These are phyloP conservation scores for Nasua narica DNA, from an alignment of 2,797 vertebrate species.

Conservation along the genomic window DNA sequence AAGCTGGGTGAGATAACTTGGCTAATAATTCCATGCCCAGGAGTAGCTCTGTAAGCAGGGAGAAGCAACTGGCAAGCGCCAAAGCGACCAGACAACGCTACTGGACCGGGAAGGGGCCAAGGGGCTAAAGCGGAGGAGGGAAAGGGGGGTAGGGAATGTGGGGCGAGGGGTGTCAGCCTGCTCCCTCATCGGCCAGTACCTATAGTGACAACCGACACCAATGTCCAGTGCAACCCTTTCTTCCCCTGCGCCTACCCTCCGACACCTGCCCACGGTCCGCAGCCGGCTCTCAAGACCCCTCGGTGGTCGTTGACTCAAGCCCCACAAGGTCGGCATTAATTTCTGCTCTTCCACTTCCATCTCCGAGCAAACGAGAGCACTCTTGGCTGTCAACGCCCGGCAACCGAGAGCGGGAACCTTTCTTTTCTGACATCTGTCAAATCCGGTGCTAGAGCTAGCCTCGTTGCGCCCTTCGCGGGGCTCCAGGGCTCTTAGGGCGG, in stretches of 20 bases:
- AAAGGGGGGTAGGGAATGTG: neutral
- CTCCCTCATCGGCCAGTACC: neutral
- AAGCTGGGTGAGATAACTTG: slow-evolving; percentile 35
- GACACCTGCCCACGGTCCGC: neutral
- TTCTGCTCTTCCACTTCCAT: neutral
- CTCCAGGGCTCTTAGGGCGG: neutral
- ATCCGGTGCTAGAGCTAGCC: neutral
- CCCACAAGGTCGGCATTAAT: neutral
- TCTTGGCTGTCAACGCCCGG: neutral
- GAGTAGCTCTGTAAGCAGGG: neutral
- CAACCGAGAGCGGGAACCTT: neutral
- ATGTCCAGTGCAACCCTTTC: neutral
- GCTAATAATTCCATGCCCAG: neutral
- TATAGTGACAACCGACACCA: neutral
- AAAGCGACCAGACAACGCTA: slow-evolving; percentile 1
- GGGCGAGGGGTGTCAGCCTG: neutral
- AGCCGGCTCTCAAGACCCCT: neutral
- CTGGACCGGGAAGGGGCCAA: neutral
- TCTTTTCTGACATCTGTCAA: slow-evolving; percentile 50
- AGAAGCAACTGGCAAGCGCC: neutral
- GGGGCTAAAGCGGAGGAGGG: too few species aligned
- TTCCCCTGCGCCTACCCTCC: neutral
- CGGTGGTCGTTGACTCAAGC: neutral
- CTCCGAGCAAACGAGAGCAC: neutral
- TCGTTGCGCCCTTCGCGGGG: neutral